Conservation (phyloP, 2,113 vertebrate species). For the Dipodomys stephensi region DNA sequence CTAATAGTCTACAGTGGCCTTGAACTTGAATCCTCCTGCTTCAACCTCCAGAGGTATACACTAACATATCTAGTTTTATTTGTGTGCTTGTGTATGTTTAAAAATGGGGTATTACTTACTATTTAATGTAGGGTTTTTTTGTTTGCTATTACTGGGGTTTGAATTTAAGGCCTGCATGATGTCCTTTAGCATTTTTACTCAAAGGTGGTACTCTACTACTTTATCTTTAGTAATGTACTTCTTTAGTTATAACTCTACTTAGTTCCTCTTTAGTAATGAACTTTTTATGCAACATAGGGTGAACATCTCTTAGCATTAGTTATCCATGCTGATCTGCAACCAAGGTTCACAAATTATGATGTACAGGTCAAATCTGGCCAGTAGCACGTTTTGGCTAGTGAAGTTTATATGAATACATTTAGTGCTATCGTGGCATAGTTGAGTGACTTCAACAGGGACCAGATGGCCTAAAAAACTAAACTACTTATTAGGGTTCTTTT, state of each 20-base stretch:
- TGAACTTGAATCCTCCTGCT: background rate
- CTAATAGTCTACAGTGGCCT: background rate
- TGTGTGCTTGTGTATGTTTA: too few species aligned
- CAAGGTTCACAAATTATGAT: background rate
- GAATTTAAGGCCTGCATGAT: background rate
- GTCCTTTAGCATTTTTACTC: too few species aligned
- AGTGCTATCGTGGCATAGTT: background rate
- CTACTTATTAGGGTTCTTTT: background rate
- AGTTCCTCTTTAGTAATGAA: background rate
- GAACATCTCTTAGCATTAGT: background rate
- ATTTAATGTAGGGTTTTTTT: background rate
- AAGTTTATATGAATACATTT: background rate
- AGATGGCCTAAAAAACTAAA: background rate
- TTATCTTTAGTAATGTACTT: too few species aligned
- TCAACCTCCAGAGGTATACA: background rate
- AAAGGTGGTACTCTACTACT: too few species aligned
- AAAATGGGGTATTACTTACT: too few species aligned
- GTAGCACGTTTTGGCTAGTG: background rate
- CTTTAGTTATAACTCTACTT: background rate
- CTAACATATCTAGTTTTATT: background rate
- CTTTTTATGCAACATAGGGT: background rate
- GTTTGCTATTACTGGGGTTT: background rate
- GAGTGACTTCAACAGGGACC: background rate
- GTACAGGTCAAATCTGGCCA: background rate
- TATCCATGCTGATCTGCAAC: background rate